Evolutionary conservation across 2,888 invertebrate species (phyloP).

Genomic region (Phortica magna): DNA sequence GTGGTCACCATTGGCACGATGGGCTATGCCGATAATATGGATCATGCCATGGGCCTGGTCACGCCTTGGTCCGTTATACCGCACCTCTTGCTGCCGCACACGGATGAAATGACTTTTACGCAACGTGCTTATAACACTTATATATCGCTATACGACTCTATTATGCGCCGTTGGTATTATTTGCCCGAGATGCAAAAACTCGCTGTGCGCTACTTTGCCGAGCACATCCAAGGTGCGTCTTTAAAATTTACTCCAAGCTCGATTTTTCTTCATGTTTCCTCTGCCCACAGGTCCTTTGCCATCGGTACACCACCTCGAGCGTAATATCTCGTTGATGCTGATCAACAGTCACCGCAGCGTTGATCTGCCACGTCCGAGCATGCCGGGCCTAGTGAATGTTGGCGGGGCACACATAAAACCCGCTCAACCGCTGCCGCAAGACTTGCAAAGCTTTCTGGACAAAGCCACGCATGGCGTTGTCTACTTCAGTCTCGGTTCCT

Average conservation of each 20-base stretch:
- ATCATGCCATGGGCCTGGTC: constrained; percentile 75
- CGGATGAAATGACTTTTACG: constrained; percentile 76
- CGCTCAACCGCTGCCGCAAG: constrained; percentile 67
- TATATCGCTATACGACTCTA: constrained; percentile 69
- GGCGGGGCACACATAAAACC: constrained; percentile 76
- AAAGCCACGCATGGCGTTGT: constrained; percentile 77
- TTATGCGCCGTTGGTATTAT: constrained; percentile 73
- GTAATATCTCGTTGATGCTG: constrained; percentile 79
- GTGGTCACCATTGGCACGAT: constrained; percentile 77
- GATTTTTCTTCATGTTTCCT: neutral
- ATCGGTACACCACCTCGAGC: constrained; percentile 78
- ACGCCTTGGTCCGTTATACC: constrained; percentile 77
- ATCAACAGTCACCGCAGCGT: constrained; percentile 80
- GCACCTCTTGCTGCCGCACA: constrained; percentile 72
- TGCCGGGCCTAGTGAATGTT: constrained; percentile 75
- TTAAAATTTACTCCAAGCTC: neutral
- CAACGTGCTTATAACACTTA: constrained; percentile 76
- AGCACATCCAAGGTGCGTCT: constrained; percentile 61
- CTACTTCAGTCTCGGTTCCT: constrained; percentile 79
- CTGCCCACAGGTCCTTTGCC: constrained; percentile 71
- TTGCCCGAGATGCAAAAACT: constrained; percentile 76
- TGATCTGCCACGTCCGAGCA: constrained; percentile 78
- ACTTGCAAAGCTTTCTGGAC: constrained; percentile 76
- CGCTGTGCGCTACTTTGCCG: constrained; percentile 72
- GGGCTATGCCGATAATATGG: constrained; percentile 78